phyloP scores from a whole-genome alignment of 1,140 invertebrate species.

The Drosophila nigromelanica region DNA sequence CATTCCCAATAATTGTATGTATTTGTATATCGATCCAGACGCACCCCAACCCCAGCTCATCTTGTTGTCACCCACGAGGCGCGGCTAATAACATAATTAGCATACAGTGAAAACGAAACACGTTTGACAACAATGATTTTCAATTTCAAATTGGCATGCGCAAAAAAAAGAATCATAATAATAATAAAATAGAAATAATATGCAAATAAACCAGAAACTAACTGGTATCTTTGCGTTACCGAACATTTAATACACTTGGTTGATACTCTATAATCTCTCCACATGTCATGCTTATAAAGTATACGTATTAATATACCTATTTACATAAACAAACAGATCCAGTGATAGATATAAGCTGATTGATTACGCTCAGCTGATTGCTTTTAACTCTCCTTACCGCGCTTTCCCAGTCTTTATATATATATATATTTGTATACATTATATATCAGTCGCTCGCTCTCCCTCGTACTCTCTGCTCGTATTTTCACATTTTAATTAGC shows the following conservation, averaged over 20 bases:
- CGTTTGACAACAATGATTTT: conserved; percentile 71
- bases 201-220: neutral
- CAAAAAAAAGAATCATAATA: conserved; percentile 12
- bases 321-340: too few relatives aligned
- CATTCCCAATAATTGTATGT: conserved; percentile 17
- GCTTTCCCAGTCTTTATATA: neutral
- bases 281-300: too few relatives aligned
- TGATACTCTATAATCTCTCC: too few relatives aligned
- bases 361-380: conserved; percentile 24
- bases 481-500: conserved; percentile 34
- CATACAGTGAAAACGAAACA: conserved; percentile 66
- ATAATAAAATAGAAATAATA: too few relatives aligned
- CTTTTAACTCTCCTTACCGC: neutral
- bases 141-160: conserved; percentile 56
- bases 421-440: neutral
- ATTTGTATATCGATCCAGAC: neutral
- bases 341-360: neutral
- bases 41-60: conserved; percentile 1
- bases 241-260: neutral
- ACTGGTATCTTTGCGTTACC: neutral
- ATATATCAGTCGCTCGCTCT: neutral
- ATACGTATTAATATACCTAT: too few relatives aligned
- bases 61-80: conserved; percentile 5
- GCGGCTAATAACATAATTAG: conserved; percentile 60
- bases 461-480: neutral